phyloP scores from a whole-genome alignment of 2,888 invertebrate species.

The Leptinotarsa rubiginosa region DNA sequence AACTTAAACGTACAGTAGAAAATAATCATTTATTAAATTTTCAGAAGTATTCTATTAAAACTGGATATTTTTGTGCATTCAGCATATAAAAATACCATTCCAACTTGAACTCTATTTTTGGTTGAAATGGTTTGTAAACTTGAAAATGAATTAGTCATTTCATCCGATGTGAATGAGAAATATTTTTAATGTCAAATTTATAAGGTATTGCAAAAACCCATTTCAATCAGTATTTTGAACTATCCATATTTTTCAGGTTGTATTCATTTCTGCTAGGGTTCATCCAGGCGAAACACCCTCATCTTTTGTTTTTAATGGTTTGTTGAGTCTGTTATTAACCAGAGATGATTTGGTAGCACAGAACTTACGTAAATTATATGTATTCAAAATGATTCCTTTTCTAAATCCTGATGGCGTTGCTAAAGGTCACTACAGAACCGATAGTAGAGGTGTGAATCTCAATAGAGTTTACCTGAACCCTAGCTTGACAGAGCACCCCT shows the following conservation, averaged over 20 bases:
- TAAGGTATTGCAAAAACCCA: not conserved
- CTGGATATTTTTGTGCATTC: too few relatives aligned
- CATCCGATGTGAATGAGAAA: too few relatives aligned
- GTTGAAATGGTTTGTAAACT: too few relatives aligned
- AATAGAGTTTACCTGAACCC: constrained; percentile 90
- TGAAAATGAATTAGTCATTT: too few relatives aligned
- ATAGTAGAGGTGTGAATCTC: constrained; percentile 87
- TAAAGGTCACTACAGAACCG: constrained; percentile 87
- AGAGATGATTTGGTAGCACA: constrained; percentile 82
- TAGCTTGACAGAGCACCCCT: constrained; percentile 79
- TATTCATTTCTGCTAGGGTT: constrained; percentile 88
- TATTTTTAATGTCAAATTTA: not conserved
- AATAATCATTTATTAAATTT: too few relatives aligned
- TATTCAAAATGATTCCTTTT: constrained; percentile 92
- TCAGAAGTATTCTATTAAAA: too few relatives aligned
- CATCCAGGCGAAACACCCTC: constrained; percentile 95
- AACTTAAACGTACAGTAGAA: too few relatives aligned
- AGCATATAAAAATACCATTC: too few relatives aligned
- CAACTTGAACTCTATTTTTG: too few relatives aligned
- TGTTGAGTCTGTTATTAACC: constrained; percentile 81
- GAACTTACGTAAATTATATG: constrained; percentile 78
- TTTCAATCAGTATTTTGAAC: not conserved
- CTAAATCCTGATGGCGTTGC: constrained; percentile 93
- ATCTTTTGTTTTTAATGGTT: constrained; percentile 90
- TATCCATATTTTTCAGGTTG: constrained; percentile 70